Percentiles rank a stretch among this genome's conserved stretches.
These are phyloP conservation scores for Bacillus rossius DNA, from an alignment of 1,140 invertebrate genomes.

Conservation along the genomic window DNA sequence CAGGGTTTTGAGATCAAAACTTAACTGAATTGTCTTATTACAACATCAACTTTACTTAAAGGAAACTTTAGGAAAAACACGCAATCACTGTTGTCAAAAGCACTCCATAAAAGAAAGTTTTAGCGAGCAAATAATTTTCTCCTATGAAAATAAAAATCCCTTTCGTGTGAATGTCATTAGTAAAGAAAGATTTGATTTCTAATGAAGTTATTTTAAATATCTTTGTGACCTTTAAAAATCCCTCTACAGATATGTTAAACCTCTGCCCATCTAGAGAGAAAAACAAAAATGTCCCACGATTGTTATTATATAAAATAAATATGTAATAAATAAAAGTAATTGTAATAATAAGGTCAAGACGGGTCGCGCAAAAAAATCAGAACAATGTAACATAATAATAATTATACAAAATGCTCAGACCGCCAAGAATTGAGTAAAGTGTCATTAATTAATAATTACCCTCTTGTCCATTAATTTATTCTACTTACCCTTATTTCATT, in stretches of 20 bases:
- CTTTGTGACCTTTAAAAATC: no score
- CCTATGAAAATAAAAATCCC: neutral
- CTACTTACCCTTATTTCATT: neutral
- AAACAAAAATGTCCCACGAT: neutral
- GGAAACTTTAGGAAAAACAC: neutral
- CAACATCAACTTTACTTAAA: constrained; percentile 10
- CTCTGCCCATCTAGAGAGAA: no score
- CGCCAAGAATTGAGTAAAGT: constrained; percentile 13
- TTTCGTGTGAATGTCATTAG: no score
- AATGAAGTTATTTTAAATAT: no score
- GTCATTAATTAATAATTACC: constrained; percentile 11
- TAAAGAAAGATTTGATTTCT: no score
- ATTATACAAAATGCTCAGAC: constrained; percentile 17
- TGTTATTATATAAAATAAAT: constrained; percentile 16
- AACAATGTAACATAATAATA: constrained; percentile 12
- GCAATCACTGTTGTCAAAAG: constrained; percentile 8
- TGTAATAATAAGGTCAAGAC: constrained; percentile 18
- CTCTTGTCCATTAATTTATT: neutral
- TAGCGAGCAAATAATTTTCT: constrained; percentile 3
- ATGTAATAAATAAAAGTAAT: constrained; percentile 15
- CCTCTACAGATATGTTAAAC: no score
- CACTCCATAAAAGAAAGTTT: constrained; percentile 1
- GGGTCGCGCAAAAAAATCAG: constrained; percentile 11
- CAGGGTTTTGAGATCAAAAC: no score
- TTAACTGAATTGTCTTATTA: no score